phyloP scores from a whole-genome alignment of 2,113 vertebrate genomes.

The Eleginops maclovinus region DNA sequence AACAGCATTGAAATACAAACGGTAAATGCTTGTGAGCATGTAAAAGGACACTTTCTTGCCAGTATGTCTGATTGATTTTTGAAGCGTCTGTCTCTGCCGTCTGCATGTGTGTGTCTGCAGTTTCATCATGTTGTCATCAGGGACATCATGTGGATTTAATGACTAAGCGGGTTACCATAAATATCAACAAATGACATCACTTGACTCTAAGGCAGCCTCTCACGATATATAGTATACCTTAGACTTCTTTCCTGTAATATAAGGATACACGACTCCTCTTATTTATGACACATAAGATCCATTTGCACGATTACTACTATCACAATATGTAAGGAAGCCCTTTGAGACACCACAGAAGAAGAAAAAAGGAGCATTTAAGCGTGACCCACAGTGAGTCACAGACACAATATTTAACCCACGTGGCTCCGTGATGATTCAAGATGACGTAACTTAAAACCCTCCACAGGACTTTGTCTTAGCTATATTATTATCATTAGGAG shows the following conservation, averaged over 20 bases:
- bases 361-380: not conserved
- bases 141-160: no score
- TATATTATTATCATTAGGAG: no score
- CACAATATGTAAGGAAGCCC: not conserved
- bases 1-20: not conserved
- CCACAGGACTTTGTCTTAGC: not conserved
- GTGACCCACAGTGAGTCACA: not conserved
- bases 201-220: no score
- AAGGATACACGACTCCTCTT: no score
- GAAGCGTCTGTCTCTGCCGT: not conserved
- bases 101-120: not conserved
- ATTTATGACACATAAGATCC: not conserved
- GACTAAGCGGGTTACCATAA: no score
- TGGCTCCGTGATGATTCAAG: not conserved
- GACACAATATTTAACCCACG: not conserved
- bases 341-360: not conserved
- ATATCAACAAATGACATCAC: no score
- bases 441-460: not conserved
- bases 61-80: not conserved
- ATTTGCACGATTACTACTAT: not conserved
- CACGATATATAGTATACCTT: no score
- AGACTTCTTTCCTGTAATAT: no score
- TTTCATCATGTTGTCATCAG: no score
- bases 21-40: not conserved
- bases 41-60: not conserved